Evolutionary conservation across 1,140 invertebrate species (phyloP).

Genomic region (Lasioglossum albipes): DNA sequence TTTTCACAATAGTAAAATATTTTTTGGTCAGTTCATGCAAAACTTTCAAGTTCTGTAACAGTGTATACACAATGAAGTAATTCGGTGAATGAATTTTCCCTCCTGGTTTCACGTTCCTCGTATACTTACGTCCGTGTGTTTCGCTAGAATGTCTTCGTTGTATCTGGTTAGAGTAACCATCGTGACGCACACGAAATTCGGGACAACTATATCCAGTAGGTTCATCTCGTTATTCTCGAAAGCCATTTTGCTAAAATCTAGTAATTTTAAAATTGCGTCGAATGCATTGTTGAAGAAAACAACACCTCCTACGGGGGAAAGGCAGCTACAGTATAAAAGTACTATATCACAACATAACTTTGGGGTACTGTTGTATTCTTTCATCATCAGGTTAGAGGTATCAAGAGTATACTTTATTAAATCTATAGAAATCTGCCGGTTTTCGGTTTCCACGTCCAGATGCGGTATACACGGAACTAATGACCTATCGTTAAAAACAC

Average conservation of each 20-base stretch:
- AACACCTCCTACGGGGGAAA: constrained; percentile 47
- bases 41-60: constrained; percentile 56
- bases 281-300: constrained; percentile 55
- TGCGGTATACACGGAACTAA: constrained; percentile 48
- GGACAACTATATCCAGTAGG: constrained; percentile 48
- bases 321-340: constrained; percentile 55
- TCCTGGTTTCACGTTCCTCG: not conserved
- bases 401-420: constrained; percentile 60
- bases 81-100: not conserved
- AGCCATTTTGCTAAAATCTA: constrained; percentile 54
- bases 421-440: constrained; percentile 32
- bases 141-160: constrained; percentile 26
- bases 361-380: constrained; percentile 44
- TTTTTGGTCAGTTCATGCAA: constrained; percentile 46
- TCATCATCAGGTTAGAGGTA: constrained; percentile 40
- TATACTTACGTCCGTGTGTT: constrained; percentile 54
- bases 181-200: constrained; percentile 46
- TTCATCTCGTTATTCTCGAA: constrained; percentile 54
- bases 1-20: constrained; percentile 38
- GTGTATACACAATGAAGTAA: constrained; percentile 33
- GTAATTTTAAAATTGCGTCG: constrained; percentile 41
- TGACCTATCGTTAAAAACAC: constrained; percentile 39
- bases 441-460: constrained; percentile 6
- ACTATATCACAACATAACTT: constrained; percentile 63
- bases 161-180: constrained; percentile 56